Conservation (phyloP, 2,113 vertebrate species). For the Neopipo cinnamomea region DNA sequence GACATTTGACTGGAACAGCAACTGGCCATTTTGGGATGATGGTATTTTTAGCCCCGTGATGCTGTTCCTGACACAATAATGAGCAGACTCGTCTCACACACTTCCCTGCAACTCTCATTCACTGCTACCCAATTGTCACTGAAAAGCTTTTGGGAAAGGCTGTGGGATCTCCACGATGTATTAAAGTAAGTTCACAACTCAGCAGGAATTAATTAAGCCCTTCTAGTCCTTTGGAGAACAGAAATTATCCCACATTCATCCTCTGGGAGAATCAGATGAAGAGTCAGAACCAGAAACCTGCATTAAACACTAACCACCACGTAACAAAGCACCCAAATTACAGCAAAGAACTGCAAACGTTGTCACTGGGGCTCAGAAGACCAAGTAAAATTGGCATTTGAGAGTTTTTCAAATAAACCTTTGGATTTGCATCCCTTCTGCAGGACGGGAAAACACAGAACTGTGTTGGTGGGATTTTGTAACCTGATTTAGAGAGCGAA, state of each 20-base stretch:
- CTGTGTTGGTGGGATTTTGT: neutral
- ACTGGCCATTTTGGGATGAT: neutral
- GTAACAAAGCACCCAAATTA: neutral
- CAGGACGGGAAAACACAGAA: neutral
- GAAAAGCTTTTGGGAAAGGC: neutral
- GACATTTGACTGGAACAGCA: neutral
- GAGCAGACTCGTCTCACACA: neutral
- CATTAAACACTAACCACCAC: neutral
- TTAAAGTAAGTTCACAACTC: neutral
- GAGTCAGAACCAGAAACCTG: neutral
- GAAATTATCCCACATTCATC: neutral
- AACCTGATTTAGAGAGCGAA: neutral
- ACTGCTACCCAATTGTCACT: neutral
- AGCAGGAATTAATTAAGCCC: conserved; percentile 1
- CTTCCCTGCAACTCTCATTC: neutral
- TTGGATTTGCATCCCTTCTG: neutral
- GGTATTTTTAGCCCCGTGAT: neutral
- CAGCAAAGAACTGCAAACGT: neutral
- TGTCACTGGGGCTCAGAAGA: neutral
- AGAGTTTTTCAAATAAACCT: neutral
- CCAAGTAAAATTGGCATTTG: neutral
- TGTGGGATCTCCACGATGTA: neutral
- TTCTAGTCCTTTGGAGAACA: neutral
- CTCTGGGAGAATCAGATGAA: neutral
- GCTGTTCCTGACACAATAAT: neutral